A percentile compares a stretch with the other conserved stretches of the same genome.
phyloP scores from a whole-genome alignment of 2,797 vertebrate species.

The Mus minutoides region DNA sequence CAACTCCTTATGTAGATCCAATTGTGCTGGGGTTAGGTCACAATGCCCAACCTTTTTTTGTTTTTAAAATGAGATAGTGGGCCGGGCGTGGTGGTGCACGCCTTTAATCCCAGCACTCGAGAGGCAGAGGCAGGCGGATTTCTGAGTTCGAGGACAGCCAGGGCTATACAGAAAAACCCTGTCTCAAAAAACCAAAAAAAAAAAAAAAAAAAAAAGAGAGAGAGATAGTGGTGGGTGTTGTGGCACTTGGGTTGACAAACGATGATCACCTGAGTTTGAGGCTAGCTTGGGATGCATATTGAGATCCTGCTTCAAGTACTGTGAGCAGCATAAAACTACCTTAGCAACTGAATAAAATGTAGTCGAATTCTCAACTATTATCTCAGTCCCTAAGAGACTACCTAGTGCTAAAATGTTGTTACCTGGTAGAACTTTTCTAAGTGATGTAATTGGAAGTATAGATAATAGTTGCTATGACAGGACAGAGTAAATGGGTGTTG shows the following conservation, averaged over 20 bases:
- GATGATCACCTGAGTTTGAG: background rate
- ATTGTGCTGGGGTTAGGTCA: background rate
- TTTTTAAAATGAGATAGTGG: background rate
- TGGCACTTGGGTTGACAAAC: background rate
- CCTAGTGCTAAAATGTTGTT: conserved; percentile 36
- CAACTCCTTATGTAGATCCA: background rate
- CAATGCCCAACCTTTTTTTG: background rate
- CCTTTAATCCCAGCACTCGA: no score
- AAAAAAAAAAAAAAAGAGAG: no score
- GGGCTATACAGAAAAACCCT: no score
- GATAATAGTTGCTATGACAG: conserved; percentile 28
- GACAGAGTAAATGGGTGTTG: background rate
- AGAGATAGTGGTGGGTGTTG: background rate
- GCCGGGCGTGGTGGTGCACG: no score
- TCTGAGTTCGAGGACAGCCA: no score
- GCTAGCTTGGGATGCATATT: background rate
- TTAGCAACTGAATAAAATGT: conserved; percentile 10
- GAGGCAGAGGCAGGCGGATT: no score
- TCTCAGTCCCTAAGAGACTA: background rate
- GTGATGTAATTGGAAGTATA: conserved; percentile 23
- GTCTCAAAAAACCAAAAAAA: no score
- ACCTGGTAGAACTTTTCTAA: conserved; percentile 28
- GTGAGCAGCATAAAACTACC: background rate
- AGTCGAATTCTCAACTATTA: conserved; percentile 18
- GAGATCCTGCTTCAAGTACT: background rate